Conservation (phyloP, 2,888 invertebrate species). For the Melolontha melolontha region DNA sequence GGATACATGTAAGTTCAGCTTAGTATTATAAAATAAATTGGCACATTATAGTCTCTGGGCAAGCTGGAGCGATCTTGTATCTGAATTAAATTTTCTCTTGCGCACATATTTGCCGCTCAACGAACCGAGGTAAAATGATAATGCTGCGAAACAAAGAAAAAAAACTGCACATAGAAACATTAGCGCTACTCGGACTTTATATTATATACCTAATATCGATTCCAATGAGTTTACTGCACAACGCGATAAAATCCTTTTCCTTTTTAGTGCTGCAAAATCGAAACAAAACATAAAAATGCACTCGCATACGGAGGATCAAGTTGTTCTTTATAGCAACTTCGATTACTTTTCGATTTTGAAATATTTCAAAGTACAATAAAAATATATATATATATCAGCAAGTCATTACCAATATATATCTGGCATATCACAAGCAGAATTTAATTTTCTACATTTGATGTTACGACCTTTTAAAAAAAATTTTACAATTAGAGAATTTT, state of each 20-base stretch:
- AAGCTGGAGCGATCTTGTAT: slow-evolving; percentile 13
- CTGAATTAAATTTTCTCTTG: slow-evolving; percentile 7
- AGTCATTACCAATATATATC: too few species aligned
- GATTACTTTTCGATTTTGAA: slow-evolving; percentile 7
- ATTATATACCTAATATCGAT: slow-evolving; percentile 32
- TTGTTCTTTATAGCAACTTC: slow-evolving; percentile 17
- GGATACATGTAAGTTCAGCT: not conserved
- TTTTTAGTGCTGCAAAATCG: slow-evolving; percentile 24
- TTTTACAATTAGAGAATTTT: too few species aligned
- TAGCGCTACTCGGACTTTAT: slow-evolving; percentile 34
- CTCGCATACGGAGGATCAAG: slow-evolving; percentile 14
- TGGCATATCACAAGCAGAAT: too few species aligned
- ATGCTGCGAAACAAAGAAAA: slow-evolving; percentile 11
- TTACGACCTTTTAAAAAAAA: too few species aligned
- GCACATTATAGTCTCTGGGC: slow-evolving; percentile 5
- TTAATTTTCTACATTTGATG: too few species aligned
- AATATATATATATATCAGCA: too few species aligned
- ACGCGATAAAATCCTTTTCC: slow-evolving; percentile 23
- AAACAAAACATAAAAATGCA: slow-evolving; percentile 29
- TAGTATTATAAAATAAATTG: not conserved
- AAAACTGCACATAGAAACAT: slow-evolving; percentile 10
- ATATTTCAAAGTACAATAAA: slow-evolving; percentile 1
- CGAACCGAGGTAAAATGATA: slow-evolving; percentile 24
- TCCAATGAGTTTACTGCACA: slow-evolving; percentile 21
- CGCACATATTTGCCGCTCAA: slow-evolving; percentile 23